phyloP scores from a whole-genome alignment of 2,888 invertebrate species.

The Scaptomyza reducta region DNA sequence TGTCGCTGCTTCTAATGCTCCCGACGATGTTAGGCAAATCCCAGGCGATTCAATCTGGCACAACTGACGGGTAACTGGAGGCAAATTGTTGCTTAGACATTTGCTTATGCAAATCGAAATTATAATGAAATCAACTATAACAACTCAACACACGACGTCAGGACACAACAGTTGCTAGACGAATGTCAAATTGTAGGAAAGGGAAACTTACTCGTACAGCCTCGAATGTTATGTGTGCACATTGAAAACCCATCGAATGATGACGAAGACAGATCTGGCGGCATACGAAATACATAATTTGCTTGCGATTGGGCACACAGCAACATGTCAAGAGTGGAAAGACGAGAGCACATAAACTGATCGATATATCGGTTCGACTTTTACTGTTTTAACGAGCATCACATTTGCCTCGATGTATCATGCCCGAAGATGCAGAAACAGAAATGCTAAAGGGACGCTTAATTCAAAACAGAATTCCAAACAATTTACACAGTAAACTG shows the following conservation, averaged over 20 bases:
- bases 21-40: conserved; percentile 58
- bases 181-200: conserved; percentile 10
- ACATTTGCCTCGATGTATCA: conserved; percentile 56
- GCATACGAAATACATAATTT: conserved; percentile 36
- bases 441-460: conserved; percentile 29
- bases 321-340: conserved; percentile 35
- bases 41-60: conserved; percentile 51
- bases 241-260: conserved; percentile 41
- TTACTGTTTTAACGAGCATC: conserved; percentile 51
- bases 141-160: conserved; percentile 30
- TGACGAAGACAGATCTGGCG: conserved; percentile 13
- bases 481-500: conserved; percentile 76
- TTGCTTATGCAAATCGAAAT: conserved; percentile 80
- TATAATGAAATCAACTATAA: conserved; percentile 77
- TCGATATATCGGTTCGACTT: conserved; percentile 45
- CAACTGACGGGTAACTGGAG: not conserved
- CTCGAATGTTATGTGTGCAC: conserved; percentile 3
- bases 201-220: not conserved
- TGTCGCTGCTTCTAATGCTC: conserved; percentile 41
- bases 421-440: conserved; percentile 13
- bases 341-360: conserved; percentile 44
- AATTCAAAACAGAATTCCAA: conserved; percentile 78
- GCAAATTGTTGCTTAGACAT: conserved; percentile 70
- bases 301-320: conserved; percentile 27
- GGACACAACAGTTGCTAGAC: conserved; percentile 11